Percentiles rank a stretch among this genome's conserved stretches.
Conservation (phyloP, 2,888 invertebrate genomes). For the Halocaridina rubra region DNA sequence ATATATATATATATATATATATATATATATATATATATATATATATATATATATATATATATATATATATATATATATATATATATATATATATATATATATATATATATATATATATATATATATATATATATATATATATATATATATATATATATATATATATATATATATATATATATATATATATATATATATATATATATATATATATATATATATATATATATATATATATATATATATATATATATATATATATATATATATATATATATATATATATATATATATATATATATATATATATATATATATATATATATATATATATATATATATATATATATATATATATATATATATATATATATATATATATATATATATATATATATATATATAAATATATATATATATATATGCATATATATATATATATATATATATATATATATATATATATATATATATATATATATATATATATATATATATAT, state of each 20-base stretch:
- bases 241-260: background rate
- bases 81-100: too few relatives aligned
- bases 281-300: background rate
- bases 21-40: too few relatives aligned
- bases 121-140: too few relatives aligned
- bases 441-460: background rate
- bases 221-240: background rate
- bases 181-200: too few relatives aligned
- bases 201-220: background rate
- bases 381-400: background rate
- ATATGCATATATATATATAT: too few relatives aligned
- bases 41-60: too few relatives aligned
- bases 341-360: slow-evolving; percentile 7
- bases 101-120: too few relatives aligned
- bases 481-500: background rate
- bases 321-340: background rate
- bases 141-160: too few relatives aligned
- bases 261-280: background rate
- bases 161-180: too few relatives aligned
- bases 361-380: background rate
- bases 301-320: background rate
- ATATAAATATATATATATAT: background rate
- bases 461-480: background rate
- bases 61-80: too few relatives aligned
- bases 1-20: too few relatives aligned